Evolutionary conservation across 2,888 invertebrate species (phyloP).

Genomic region (Cheilosia vulpina): DNA sequence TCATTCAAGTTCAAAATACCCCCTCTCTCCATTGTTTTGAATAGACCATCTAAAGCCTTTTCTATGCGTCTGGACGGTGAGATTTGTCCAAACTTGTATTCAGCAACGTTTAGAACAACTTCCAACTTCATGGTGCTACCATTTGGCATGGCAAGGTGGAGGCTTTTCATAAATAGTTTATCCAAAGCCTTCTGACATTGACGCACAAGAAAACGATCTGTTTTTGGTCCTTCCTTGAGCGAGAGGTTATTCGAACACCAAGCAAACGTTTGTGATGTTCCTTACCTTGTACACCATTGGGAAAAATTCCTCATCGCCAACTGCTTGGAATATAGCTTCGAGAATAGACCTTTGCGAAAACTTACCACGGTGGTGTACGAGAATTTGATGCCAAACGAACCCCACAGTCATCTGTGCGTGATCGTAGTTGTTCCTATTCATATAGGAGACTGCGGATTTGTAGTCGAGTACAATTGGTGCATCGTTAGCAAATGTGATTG

Average conservation of each 20-base stretch:
- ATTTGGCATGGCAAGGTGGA: constrained; percentile 77
- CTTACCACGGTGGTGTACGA: constrained; percentile 78
- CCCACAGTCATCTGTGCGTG: constrained; percentile 76
- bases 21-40: constrained; percentile 77
- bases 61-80: constrained; percentile 78
- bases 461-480: constrained; percentile 78
- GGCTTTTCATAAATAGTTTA: constrained; percentile 78
- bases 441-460: constrained; percentile 75
- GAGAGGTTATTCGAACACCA: not conserved
- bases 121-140: constrained; percentile 76
- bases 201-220: constrained; percentile 79
- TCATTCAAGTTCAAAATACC: constrained; percentile 79
- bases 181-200: constrained; percentile 79
- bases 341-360: constrained; percentile 77
- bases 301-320: constrained; percentile 79
- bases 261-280: not conserved
- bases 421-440: constrained; percentile 78
- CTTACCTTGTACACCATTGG: constrained; percentile 80
- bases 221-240: constrained; percentile 76
- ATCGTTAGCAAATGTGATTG: constrained; percentile 76
- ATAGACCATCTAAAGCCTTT: constrained; percentile 76
- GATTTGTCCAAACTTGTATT: constrained; percentile 79
- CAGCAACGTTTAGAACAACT: constrained; percentile 79
- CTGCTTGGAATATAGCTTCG: constrained; percentile 77
- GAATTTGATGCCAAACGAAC: constrained; percentile 80